Conservation (phyloP, 1,140 invertebrate genomes). For the Saxidomus purpurata region DNA sequence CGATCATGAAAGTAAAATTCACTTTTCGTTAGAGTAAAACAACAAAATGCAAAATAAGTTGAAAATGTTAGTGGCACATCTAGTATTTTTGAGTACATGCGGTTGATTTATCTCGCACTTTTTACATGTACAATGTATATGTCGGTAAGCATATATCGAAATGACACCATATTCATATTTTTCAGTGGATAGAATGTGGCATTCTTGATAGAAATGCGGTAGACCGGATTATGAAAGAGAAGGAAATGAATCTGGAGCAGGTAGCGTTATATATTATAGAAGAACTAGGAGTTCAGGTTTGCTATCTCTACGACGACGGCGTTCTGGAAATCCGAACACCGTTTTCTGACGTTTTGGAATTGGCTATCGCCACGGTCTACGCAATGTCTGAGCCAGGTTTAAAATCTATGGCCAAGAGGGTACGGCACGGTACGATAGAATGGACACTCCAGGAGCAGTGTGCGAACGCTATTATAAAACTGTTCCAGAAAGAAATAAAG, state of each 20-base stretch:
- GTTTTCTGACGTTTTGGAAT: not conserved
- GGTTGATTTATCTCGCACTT: no score
- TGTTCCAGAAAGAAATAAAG: not conserved
- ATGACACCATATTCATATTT: not conserved
- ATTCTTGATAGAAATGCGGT: not conserved
- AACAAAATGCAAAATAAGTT: no score
- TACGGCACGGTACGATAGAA: not conserved
- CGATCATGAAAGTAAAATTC: no score
- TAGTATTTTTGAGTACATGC: no score
- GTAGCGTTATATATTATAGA: not conserved
- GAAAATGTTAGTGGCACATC: no score
- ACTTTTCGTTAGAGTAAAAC: no score
- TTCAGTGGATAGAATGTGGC: conserved; percentile 8
- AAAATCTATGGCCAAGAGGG: not conserved
- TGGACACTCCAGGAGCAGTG: not conserved
- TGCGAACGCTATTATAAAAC: not conserved
- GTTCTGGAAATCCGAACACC: not conserved
- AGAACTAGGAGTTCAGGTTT: conserved; percentile 1
- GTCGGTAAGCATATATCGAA: no score
- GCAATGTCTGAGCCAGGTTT: not conserved
- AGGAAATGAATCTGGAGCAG: not conserved
- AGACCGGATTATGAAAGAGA: not conserved
- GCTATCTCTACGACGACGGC: not conserved
- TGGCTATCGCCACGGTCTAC: not conserved
- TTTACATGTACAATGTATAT: no score